These are phyloP conservation scores for Eurystomus glaucurus DNA, from an alignment of 2,797 vertebrate species.

Conservation along the genomic window DNA sequence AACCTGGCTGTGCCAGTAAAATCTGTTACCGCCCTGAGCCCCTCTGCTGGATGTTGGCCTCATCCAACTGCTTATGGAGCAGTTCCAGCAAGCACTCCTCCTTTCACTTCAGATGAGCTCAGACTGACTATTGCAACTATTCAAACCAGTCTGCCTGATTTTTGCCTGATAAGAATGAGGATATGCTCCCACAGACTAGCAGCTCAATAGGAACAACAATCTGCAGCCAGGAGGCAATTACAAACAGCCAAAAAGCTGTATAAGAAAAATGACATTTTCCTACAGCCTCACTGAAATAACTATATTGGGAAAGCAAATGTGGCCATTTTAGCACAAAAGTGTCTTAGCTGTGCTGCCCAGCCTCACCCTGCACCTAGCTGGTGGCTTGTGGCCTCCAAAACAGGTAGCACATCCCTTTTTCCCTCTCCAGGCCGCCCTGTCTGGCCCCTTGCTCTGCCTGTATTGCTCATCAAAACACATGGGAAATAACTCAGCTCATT, in stretches of 20 bases:
- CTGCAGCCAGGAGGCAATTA: slow-evolving; percentile 3
- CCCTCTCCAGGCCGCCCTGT: neutral
- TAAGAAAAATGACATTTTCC: neutral
- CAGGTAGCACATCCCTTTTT: neutral
- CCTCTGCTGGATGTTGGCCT: slow-evolving; percentile 53
- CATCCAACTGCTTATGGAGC: slow-evolving; percentile 1
- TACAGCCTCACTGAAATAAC: neutral
- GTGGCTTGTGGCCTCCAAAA: neutral
- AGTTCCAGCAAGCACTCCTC: slow-evolving; percentile 11
- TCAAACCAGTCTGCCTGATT: slow-evolving; percentile 10
- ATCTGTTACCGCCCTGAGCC: slow-evolving; percentile 39
- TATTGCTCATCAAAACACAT: accelerated
- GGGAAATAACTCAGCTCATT: neutral
- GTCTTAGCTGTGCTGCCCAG: neutral
- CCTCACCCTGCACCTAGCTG: neutral
- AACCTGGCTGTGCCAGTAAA: neutral
- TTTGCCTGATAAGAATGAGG: slow-evolving; percentile 12
- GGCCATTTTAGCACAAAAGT: neutral
- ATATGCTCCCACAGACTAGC: neutral
- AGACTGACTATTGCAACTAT: neutral
- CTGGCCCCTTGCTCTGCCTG: neutral
- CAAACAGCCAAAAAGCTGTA: neutral
- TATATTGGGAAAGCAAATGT: neutral
- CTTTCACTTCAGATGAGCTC: slow-evolving; percentile 43
- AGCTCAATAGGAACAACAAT: neutral